Evolutionary conservation across 2,797 vertebrate genomes (phyloP), one percentile per base, ranked within the genome.

Genomic region (Taenioides sp.): DNA sequence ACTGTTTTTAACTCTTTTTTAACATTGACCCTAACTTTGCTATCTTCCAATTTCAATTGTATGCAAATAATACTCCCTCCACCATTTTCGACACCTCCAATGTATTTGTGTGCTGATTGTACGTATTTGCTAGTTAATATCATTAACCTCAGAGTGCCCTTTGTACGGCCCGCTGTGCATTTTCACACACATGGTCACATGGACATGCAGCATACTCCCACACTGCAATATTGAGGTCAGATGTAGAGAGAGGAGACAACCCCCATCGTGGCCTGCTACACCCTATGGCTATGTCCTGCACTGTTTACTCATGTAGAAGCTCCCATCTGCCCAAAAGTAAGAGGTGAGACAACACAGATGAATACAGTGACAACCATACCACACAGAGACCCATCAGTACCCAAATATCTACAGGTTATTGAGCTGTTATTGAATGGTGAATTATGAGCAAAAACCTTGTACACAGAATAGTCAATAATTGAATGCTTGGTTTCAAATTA

Each of bases 141-240:
- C 75, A 80, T 80, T 80, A 81, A 85, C 82, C 83, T 76, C 69
- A 72, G 65, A 52, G 69, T 87, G 66, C 72, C 78, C 81, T 50
- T 69, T 62, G 31, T 73, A 31, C 25, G 59, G 67, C 78, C 61
- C n/a, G 4, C 79, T 75, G 67, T 81, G 75, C 69, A 62, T 79
- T 77, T 78, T 72, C 57, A 65, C 64, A 73, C 18, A 47, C 50
- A 60, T 49, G 40, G 12, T 47, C 37, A 67, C 34, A 69, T 22
- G 27, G 20, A 67, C 25, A 75, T 34, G 65, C 70, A 40, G 31
- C 43, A 10, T 65, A 66, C 69, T 68, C 72, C 57, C 73, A 79
- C 79, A 61, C 72, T 62, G 55, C 47, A 65, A 82, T 91, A 92
- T 91, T 77, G 85, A 93, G 92, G 91, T 92, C 91, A 92, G 78